Conservation (phyloP, 1,140 invertebrate species). For the Sarcophaga bullata region DNA sequence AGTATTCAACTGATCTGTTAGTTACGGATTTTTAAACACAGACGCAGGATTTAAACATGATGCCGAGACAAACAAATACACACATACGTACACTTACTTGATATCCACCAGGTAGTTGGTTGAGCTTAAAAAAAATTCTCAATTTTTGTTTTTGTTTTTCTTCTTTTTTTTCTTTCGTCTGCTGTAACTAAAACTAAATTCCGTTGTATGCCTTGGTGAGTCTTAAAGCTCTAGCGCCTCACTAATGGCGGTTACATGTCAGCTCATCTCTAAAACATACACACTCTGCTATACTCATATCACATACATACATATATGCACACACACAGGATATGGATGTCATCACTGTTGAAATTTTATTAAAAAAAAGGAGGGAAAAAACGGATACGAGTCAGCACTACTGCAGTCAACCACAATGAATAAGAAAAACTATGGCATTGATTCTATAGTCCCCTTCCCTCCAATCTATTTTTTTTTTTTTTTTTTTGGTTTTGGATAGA, state of each 20-base stretch:
- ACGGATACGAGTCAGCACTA: no score
- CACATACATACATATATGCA: background rate
- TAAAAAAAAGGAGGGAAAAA: background rate
- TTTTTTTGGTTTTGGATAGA: no score
- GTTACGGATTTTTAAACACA: conserved; percentile 31
- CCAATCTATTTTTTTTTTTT: no score
- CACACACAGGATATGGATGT: conserved; percentile 1
- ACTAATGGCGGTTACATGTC: conserved; percentile 38
- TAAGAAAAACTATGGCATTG: no score
- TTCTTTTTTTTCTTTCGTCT: background rate
- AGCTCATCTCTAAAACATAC: conserved; percentile 1
- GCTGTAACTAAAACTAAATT: background rate
- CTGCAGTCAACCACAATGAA: no score
- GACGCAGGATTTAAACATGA: background rate
- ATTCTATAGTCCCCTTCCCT: no score
- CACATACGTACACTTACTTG: background rate
- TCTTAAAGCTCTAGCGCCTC: conserved; percentile 14
- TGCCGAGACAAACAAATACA: background rate
- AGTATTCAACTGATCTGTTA: conserved; percentile 14
- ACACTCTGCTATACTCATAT: background rate
- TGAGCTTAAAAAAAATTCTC: background rate
- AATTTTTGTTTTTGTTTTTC: background rate
- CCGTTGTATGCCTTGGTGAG: background rate
- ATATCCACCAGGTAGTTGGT: background rate
- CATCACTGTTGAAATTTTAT: background rate